Conservation (phyloP, 1,140 invertebrate species). For the Cydia strobilella region DNA sequence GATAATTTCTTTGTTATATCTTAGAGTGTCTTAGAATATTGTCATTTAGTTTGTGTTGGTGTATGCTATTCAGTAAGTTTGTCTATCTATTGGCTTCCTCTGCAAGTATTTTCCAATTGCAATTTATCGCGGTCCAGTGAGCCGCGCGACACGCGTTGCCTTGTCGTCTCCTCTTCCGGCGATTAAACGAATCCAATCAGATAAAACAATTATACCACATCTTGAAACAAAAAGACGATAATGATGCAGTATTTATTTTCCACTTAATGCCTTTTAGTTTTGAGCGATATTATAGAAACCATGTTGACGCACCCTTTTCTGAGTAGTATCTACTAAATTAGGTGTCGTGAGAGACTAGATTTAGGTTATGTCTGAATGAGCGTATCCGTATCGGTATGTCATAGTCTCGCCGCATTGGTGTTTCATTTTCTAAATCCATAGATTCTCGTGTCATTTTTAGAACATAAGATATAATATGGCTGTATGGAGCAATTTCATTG, state of each 20-base stretch:
- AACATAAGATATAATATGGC: no score
- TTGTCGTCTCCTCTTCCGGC: constrained; percentile 29
- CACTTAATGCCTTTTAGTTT: not conserved
- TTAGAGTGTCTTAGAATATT: no score
- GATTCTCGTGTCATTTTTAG: no score
- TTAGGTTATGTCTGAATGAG: not conserved
- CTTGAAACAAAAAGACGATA: not conserved
- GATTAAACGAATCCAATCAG: constrained; percentile 25
- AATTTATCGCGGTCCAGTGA: constrained; percentile 12
- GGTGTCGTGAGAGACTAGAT: not conserved
- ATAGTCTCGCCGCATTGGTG: not conserved
- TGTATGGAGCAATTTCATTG: no score
- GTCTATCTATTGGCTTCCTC: not conserved
- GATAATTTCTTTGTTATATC: no score
- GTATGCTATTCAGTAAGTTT: not conserved
- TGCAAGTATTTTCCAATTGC: not conserved
- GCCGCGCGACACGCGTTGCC: not conserved
- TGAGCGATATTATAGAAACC: not conserved
- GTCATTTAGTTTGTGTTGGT: not conserved
- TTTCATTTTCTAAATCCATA: not conserved
- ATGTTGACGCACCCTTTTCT: not conserved
- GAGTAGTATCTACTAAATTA: not conserved
- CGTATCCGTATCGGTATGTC: not conserved
- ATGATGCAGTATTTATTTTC: not conserved
- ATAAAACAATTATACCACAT: constrained; percentile 17